phyloP scores from a whole-genome alignment of 2,113 vertebrate species.

The Lipotes vexillifer region DNA sequence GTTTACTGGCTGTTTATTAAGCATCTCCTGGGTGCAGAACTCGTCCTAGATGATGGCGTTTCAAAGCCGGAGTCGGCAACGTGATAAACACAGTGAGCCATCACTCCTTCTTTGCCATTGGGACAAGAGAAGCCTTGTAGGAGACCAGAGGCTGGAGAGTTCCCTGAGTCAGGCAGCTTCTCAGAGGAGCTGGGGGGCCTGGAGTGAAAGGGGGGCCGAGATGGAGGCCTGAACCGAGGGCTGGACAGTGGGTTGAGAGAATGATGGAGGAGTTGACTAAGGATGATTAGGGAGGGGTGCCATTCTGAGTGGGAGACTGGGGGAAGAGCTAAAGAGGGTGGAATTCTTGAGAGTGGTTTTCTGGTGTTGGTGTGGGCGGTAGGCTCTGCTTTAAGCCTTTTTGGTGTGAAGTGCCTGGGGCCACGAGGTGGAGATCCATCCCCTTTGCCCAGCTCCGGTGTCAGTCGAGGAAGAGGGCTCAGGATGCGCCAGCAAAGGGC shows the following conservation, averaged over 20 bases:
- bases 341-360: no score
- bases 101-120: accelerated
- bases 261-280: neutral
- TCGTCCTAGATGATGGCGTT: no score
- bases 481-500: neutral
- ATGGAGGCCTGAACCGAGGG: neutral
- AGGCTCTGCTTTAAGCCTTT: neutral
- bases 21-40: neutral
- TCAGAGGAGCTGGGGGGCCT: neutral
- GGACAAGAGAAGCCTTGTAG: neutral
- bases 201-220: no score
- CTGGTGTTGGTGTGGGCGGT: accelerated
- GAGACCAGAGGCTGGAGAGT: neutral
- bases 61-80: neutral
- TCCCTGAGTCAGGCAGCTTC: neutral
- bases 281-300: neutral
- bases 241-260: accelerated
- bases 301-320: accelerated
- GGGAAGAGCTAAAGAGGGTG: neutral
- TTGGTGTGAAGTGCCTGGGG: neutral
- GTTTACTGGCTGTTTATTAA: neutral
- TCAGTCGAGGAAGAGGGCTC: neutral
- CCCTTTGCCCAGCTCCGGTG: neutral
- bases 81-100: accelerated
- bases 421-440: accelerated